Evolutionary conservation across 2,113 vertebrate species (phyloP).

Genomic region (Prinia subflava): DNA sequence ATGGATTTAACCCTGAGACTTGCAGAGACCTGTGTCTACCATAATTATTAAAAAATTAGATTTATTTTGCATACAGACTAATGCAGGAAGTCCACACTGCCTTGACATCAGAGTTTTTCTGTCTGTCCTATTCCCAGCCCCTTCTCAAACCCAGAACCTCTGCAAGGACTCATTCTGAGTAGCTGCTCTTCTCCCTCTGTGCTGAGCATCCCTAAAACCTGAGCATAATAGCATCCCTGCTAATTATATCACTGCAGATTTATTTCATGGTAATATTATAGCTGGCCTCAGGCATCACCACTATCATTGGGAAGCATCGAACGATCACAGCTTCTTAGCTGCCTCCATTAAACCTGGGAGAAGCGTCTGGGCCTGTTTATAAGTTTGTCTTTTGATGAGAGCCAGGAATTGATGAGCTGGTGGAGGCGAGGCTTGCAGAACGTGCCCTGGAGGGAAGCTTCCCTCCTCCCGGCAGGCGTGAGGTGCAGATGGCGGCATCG

Average conservation of each 20-base stretch:
- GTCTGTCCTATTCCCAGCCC: neutral
- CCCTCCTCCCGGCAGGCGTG: neutral
- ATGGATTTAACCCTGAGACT: neutral
- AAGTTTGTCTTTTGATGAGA: conserved; percentile 49
- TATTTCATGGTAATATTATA: conserved; percentile 65
- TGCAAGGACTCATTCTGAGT: neutral
- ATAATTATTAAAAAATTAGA: neutral
- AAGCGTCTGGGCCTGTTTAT: conserved; percentile 40
- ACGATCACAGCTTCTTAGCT: conserved; percentile 38
- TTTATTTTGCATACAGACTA: neutral
- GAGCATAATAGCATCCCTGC: conserved; percentile 34
- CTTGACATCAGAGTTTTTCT: neutral
- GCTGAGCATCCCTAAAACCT: conserved; percentile 46
- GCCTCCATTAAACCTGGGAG: conserved; percentile 58
- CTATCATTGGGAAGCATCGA: conserved; percentile 52
- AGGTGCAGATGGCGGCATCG: conserved; percentile 28
- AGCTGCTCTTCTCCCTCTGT: neutral
- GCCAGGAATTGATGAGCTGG: conserved; percentile 40
- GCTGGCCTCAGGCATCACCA: conserved; percentile 57
- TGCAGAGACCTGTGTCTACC: neutral
- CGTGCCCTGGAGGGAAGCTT: conserved; percentile 17
- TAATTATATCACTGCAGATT: conserved; percentile 70
- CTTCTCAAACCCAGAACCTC: neutral
- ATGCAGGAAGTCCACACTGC: neutral
- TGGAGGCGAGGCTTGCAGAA: neutral